Conservation (phyloP, 2,113 vertebrate species). For the Pycnonotus jocosus region DNA sequence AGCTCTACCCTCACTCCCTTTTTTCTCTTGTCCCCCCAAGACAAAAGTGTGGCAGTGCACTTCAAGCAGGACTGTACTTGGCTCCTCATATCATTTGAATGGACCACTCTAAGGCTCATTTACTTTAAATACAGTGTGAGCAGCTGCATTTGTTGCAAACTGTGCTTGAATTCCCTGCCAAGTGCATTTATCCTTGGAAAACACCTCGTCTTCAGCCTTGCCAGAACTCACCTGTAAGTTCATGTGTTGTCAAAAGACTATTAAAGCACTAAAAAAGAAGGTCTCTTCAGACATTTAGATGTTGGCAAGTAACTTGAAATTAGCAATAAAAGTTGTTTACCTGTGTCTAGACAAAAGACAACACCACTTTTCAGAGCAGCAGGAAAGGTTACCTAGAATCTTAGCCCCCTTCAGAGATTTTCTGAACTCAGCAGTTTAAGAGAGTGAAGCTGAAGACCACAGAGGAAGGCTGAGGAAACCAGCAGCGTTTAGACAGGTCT, state of each 20-base stretch:
- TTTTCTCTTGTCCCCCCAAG: background rate
- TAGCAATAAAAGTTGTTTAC: background rate
- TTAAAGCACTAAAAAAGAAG: background rate
- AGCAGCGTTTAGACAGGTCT: background rate
- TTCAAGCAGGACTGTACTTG: background rate
- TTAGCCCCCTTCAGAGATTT: background rate
- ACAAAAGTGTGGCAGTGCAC: background rate
- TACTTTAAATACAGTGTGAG: background rate
- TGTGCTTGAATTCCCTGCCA: background rate
- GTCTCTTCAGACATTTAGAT: background rate
- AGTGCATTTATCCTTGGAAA: background rate
- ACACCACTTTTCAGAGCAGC: background rate
- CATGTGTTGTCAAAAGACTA: background rate
- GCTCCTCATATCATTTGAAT: background rate
- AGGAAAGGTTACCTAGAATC: background rate
- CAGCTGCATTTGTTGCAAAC: background rate
- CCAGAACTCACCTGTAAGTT: background rate
- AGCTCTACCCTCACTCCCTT: background rate
- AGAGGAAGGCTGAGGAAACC: background rate
- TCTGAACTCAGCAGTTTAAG: background rate
- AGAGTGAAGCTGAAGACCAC: background rate
- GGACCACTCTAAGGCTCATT: background rate
- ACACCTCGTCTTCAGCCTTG: background rate
- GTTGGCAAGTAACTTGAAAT: background rate
- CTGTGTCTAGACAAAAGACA: background rate